A percentile compares a stretch with the other conserved stretches of the same genome.
phyloP scores from a whole-genome alignment of 1,140 invertebrate genomes.

The Lasaia peninsularis region DNA sequence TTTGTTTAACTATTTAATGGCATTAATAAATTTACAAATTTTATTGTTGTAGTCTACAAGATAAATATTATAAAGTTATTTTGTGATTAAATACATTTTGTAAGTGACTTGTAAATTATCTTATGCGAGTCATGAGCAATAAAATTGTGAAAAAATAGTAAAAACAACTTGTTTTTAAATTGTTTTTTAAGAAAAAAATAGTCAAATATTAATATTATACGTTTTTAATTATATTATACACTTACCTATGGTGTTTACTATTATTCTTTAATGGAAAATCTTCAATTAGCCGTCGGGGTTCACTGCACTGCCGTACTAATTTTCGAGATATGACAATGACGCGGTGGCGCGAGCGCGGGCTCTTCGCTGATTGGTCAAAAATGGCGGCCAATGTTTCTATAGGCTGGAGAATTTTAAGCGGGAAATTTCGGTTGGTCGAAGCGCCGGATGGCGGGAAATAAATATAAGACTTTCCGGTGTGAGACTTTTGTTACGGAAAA shows the following conservation, averaged over 20 bases:
- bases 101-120: not conserved
- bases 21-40: not conserved
- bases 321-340: constrained; percentile 73
- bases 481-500: constrained; percentile 67
- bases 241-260: constrained; percentile 53
- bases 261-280: constrained; percentile 60
- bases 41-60: constrained; percentile 21
- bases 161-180: not conserved
- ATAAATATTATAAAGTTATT: not conserved
- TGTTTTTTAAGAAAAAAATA: constrained; percentile 21
- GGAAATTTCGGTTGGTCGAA: constrained; percentile 75
- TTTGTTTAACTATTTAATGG: constrained; percentile 7
- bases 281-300: constrained; percentile 70
- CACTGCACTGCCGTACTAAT: constrained; percentile 74
- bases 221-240: constrained; percentile 26
- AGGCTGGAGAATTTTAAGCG: constrained; percentile 67
- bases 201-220: constrained; percentile 16
- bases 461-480: constrained; percentile 64
- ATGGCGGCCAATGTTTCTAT: constrained; percentile 63
- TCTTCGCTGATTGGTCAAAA: constrained; percentile 63
- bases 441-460: constrained; percentile 71
- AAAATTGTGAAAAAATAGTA: constrained; percentile 36
- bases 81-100: not conserved
- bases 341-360: constrained; percentile 71
- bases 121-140: constrained; percentile 4